A percentile compares a stretch with the other conserved stretches of the same genome.
Conservation (phyloP, 2,888 invertebrate species). For the Spodoptera littoralis region DNA sequence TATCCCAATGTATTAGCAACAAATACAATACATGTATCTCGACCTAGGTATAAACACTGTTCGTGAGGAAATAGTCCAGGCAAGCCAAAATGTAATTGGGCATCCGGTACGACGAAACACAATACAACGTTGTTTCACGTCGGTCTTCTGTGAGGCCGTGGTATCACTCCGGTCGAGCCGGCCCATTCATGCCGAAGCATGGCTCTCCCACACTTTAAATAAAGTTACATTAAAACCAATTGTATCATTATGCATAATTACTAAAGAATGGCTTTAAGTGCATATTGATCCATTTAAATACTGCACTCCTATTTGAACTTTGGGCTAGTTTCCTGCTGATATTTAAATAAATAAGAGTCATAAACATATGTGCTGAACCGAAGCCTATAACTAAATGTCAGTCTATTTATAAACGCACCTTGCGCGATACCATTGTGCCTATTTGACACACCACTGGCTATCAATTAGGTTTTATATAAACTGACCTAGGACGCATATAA, state of each 20-base stretch:
- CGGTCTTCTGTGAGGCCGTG: too few relatives aligned
- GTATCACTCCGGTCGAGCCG: too few relatives aligned
- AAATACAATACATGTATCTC: too few relatives aligned
- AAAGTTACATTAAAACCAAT: too few relatives aligned
- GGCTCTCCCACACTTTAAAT: too few relatives aligned
- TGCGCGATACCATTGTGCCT: conserved; percentile 48
- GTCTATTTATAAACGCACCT: conserved; percentile 56
- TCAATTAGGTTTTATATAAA: conserved; percentile 44
- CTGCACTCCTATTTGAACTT: conserved; percentile 28
- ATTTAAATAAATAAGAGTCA: conserved; percentile 31
- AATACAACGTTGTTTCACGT: too few relatives aligned
- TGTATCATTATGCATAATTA: neutral
- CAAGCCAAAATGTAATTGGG: too few relatives aligned
- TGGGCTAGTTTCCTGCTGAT: conserved; percentile 34
- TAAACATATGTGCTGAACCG: conserved; percentile 16
- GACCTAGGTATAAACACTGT: too few relatives aligned
- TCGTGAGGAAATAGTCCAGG: too few relatives aligned
- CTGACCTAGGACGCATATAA: conserved; percentile 15
- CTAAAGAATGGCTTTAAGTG: neutral
- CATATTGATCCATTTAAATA: conserved; percentile 6
- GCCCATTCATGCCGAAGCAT: too few relatives aligned
- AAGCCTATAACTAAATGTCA: conserved; percentile 49
- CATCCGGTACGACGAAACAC: too few relatives aligned
- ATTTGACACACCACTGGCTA: conserved; percentile 36
- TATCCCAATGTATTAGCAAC: too few relatives aligned